phyloP scores from a whole-genome alignment of 2,113 vertebrate genomes.

The Paratilapia polleni region DNA sequence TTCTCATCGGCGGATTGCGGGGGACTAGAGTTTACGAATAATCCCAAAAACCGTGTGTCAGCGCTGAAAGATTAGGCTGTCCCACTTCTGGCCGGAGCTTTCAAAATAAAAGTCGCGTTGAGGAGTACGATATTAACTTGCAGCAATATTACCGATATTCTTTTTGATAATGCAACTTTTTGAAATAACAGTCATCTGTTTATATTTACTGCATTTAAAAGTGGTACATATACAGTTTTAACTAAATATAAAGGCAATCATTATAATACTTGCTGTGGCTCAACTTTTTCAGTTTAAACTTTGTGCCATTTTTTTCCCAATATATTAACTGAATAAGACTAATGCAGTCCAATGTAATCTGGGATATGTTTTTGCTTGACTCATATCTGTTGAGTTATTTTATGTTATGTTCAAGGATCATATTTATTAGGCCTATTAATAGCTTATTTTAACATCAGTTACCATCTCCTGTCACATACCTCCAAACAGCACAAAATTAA shows the following conservation, averaged over 20 bases:
- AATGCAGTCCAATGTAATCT: too few species aligned
- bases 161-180: background rate
- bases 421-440: background rate
- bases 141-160: too few species aligned
- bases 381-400: background rate
- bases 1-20: conserved; percentile 20
- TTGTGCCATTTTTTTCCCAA: too few species aligned
- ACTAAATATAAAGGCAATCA: too few species aligned
- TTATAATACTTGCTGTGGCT: too few species aligned
- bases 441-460: background rate
- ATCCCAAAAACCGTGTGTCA: conserved; percentile 12
- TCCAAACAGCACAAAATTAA: background rate
- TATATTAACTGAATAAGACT: too few species aligned
- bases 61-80: rapidly evolving
- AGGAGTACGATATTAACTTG: background rate
- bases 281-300: too few species aligned
- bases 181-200: background rate
- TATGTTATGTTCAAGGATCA: background rate
- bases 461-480: background rate
- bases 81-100: background rate
- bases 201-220: background rate
- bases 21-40: conserved; percentile 62
- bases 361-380: too few species aligned
- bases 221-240: background rate
- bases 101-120: conserved; percentile 36